phyloP scores from a whole-genome alignment of 2,113 vertebrate species.

The Cathartes aura region DNA sequence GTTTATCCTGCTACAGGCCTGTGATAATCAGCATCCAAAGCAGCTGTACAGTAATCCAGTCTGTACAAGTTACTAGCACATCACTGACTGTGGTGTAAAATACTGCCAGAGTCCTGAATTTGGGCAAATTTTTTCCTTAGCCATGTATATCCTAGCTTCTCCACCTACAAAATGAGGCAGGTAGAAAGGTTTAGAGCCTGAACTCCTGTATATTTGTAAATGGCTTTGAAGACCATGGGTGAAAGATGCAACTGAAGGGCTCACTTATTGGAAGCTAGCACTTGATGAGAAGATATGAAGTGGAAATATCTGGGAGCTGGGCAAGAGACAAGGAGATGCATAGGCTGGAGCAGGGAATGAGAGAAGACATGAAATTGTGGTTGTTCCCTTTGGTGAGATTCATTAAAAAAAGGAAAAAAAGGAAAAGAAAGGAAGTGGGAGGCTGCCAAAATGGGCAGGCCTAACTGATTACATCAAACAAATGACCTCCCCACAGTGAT shows the following conservation, averaged over 20 bases:
- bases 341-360: neutral
- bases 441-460: neutral
- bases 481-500: conserved; percentile 1
- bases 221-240: neutral
- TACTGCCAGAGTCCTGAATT: neutral
- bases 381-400: neutral
- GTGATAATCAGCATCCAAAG: neutral
- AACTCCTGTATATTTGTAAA: neutral
- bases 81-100: neutral
- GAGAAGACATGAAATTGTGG: neutral
- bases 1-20: neutral
- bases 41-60: neutral
- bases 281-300: neutral
- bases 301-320: neutral
- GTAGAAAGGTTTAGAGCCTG: neutral
- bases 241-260: neutral
- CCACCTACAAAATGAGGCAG: neutral
- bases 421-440: neutral
- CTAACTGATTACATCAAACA: neutral
- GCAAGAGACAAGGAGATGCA: neutral
- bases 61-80: neutral
- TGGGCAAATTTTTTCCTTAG: neutral
- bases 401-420: neutral
- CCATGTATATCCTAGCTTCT: neutral
- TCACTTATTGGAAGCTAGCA: neutral